Percentiles rank a stretch among this genome's conserved stretches.
These are phyloP conservation scores for Castor canadensis DNA, from an alignment of 2,113 vertebrate species.

Conservation along the genomic window DNA sequence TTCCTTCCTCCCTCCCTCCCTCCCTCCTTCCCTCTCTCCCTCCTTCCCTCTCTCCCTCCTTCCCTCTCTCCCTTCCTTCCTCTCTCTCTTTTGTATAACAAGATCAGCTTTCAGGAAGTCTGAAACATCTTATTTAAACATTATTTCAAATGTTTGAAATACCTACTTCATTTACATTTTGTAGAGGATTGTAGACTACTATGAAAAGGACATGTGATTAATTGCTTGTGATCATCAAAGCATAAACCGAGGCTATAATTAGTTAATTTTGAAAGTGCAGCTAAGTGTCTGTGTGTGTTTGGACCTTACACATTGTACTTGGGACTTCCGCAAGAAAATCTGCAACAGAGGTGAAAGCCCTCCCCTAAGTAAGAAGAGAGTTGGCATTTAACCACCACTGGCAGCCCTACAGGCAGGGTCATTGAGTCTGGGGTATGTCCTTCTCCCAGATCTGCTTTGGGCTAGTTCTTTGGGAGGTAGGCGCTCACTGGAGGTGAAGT, in stretches of 20 bases:
- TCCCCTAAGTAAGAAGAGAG: neutral
- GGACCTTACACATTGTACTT: neutral
- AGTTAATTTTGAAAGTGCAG: neutral
- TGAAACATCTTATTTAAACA: conserved; percentile 1
- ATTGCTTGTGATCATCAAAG: conserved; percentile 25
- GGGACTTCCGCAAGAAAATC: neutral
- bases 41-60: too few relatives aligned
- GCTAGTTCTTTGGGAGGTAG: too few relatives aligned
- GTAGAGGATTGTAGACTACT: neutral
- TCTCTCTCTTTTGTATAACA: neutral
- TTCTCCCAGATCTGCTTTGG: neutral
- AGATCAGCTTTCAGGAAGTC: neutral
- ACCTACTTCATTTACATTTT: conserved; percentile 13
- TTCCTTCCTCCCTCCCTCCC: too few relatives aligned
- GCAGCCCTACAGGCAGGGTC: too few relatives aligned
- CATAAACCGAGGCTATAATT: neutral
- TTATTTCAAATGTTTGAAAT: conserved; percentile 8
- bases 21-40: too few relatives aligned
- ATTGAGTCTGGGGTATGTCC: neutral
- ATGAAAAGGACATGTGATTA: neutral
- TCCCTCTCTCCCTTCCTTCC: too few relatives aligned
- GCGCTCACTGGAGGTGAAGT: too few relatives aligned
- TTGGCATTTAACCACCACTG: neutral
- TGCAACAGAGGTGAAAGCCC: fast-evolving
- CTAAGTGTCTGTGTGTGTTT: neutral